Conservation (phyloP, 1,140 invertebrate species). For the Listronotus bonariensis region DNA sequence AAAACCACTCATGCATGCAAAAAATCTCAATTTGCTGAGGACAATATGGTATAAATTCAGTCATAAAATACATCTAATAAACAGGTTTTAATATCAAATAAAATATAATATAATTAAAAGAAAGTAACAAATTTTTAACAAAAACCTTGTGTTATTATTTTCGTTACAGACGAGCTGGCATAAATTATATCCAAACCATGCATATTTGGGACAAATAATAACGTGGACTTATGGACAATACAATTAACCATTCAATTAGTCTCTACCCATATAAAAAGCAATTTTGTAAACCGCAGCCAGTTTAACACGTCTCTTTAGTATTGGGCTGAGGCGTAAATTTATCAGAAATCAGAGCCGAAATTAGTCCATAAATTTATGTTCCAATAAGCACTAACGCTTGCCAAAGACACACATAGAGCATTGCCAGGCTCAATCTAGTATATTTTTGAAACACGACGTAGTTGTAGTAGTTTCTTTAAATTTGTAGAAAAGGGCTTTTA, state of each 20-base stretch:
- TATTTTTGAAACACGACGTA: too few species aligned
- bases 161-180: background rate
- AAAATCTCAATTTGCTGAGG: too few species aligned
- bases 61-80: too few species aligned
- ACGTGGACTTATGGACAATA: conserved; percentile 23
- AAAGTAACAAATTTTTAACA: too few species aligned
- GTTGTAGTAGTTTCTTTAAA: too few species aligned
- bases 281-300: conserved; percentile 21
- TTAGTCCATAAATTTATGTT: conserved; percentile 15
- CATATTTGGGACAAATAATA: conserved; percentile 27
- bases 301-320: conserved; percentile 27
- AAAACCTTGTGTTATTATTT: too few species aligned
- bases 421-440: conserved; percentile 10
- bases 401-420: conserved; percentile 2
- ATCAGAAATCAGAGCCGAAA: conserved; percentile 16
- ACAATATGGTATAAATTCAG: too few species aligned
- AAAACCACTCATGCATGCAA: too few species aligned
- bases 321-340: conserved; percentile 13
- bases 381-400: background rate
- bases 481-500: too few species aligned
- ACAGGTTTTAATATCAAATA: too few species aligned
- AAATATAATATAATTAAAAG: too few species aligned
- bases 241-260: conserved; percentile 30
- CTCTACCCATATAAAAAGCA: conserved; percentile 21
- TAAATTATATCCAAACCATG: conserved; percentile 24